phyloP scores from a whole-genome alignment of 1,140 invertebrate genomes.

The Hirudo medicinalis region DNA sequence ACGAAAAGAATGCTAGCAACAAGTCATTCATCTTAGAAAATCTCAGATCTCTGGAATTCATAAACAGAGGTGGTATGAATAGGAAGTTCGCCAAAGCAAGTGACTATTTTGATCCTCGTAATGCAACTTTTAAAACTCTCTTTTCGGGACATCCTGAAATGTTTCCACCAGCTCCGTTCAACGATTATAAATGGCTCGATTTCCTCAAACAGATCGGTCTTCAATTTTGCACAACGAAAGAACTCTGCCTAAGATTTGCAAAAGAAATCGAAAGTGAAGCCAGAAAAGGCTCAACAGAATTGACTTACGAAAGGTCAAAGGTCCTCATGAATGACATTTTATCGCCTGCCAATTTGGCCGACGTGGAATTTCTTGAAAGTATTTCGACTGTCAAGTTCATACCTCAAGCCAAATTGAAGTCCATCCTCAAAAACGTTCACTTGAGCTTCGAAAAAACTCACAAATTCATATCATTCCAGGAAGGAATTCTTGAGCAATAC shows the following conservation, averaged over 20 bases:
- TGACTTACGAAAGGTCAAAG: constrained; percentile 20
- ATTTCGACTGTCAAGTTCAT: constrained; percentile 19
- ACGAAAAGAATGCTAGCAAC: constrained; percentile 9
- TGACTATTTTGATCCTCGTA: constrained; percentile 21
- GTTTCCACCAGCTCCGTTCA: constrained; percentile 21
- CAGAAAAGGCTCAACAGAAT: not conserved
- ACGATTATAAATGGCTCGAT: constrained; percentile 20
- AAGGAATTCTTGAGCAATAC: constrained; percentile 20
- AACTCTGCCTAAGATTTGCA: constrained; percentile 20
- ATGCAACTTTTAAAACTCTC: constrained; percentile 20
- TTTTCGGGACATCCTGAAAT: not conserved
- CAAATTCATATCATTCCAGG: constrained; percentile 19
- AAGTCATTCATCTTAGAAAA: constrained; percentile 13
- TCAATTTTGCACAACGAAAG: constrained; percentile 9
- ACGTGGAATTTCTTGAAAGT: constrained; percentile 13
- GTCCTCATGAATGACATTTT: constrained; percentile 20
- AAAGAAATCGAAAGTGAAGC: constrained; percentile 19
- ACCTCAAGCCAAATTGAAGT: constrained; percentile 15
- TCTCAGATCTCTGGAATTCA: constrained; percentile 18
- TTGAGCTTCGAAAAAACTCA: not conserved
- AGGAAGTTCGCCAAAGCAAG: constrained; percentile 6
- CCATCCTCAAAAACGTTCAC: constrained; percentile 8
- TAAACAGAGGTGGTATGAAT: not conserved
- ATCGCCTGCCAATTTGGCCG: not conserved
- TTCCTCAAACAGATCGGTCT: constrained; percentile 21